Base-by-base conservation (phyloP, 2,888 invertebrate genomes). In the Copidosoma aretas region DNA sequence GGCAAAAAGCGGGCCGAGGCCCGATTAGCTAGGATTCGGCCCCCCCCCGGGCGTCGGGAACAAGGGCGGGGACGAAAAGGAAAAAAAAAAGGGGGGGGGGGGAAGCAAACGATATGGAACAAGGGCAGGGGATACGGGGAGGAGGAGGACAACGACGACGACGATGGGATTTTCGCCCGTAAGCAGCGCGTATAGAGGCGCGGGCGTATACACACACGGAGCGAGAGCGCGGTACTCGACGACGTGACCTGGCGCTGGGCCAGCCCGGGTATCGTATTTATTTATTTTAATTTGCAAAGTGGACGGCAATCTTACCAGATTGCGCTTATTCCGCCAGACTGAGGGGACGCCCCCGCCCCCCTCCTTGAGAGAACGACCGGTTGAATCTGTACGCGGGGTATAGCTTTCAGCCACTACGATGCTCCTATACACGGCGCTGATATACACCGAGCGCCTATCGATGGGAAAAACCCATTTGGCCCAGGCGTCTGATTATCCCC, bases 241-340 rank as follows among this genome's bases (percentile, higher is more conserved):
- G 10, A 25, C 46, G 51, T 25, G 24, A 43, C 49, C 73, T 78
- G 78, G 78, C 75, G 24, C 10, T 17, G 15, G 58, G 77, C 78
- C 78, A 78, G 68, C 54, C 19, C 59, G 46, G 70, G 68, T 75
- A 74, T 76, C 74, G 71, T 69, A 75, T 72, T 76, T 77, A 78
- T 78, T 78, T 78, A 78, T 76, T 78, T 78, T 78, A 78, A 78
- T 78, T 78, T 75, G 73, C 70, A 75, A 77, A 77, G 72, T 76
- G 76, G 75, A 76, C 75, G 75, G 72, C 72, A 72, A 74, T 75
- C 72, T 73, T 71, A 71, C 60, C 69, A 72, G 74, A 73, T 74
- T 73, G 72, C 73, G 71, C 71, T 74, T 75, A 73, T 75, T 72
- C 69, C 71, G 63, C 52, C 24, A 58, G 60, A 69, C 51, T 57